Percentiles rank a stretch among this genome's conserved stretches.
Evolutionary conservation across 2,888 invertebrate species (phyloP).

Genomic region (Aproaerema taeniolella): DNA sequence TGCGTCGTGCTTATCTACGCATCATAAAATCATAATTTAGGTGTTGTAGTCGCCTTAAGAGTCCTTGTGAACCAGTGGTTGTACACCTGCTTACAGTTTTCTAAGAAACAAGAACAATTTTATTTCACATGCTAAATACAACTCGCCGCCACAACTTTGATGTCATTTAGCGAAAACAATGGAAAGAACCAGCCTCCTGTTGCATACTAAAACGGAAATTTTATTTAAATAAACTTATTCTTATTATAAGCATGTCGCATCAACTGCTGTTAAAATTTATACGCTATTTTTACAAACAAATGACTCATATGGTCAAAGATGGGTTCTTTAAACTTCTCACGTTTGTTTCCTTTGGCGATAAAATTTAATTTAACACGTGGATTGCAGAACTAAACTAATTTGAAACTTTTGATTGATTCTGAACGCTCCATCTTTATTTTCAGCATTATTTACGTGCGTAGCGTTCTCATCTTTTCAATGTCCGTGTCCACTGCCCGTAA

Average conservation of each 20-base stretch:
- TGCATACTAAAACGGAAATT: constrained; percentile 63
- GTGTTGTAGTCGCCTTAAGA: too few relatives aligned
- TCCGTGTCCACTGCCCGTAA: too few relatives aligned
- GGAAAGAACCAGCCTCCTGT: constrained; percentile 56
- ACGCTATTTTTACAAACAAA: constrained; percentile 68
- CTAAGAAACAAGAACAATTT: constrained; percentile 55
- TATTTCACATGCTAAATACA: constrained; percentile 66
- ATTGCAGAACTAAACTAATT: not conserved
- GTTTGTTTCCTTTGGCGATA: too few relatives aligned
- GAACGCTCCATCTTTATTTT: too few relatives aligned
- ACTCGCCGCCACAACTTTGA: constrained; percentile 68
- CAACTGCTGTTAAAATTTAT: constrained; percentile 65
- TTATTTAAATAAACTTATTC: constrained; percentile 74
- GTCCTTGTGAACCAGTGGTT: too few relatives aligned
- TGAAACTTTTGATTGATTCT: too few relatives aligned
- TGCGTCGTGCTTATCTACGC: too few relatives aligned
- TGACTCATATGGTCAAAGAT: constrained; percentile 62
- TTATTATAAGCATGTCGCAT: constrained; percentile 61
- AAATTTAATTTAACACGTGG: constrained; percentile 5
- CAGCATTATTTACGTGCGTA: too few relatives aligned
- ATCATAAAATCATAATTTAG: too few relatives aligned
- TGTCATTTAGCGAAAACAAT: constrained; percentile 77
- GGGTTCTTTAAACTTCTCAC: constrained; percentile 33
- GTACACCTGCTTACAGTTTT: constrained; percentile 31
- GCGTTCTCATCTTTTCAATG: too few relatives aligned